Evolutionary conservation across 2,888 invertebrate species (phyloP).

Genomic region (Acleris sparsana): DNA sequence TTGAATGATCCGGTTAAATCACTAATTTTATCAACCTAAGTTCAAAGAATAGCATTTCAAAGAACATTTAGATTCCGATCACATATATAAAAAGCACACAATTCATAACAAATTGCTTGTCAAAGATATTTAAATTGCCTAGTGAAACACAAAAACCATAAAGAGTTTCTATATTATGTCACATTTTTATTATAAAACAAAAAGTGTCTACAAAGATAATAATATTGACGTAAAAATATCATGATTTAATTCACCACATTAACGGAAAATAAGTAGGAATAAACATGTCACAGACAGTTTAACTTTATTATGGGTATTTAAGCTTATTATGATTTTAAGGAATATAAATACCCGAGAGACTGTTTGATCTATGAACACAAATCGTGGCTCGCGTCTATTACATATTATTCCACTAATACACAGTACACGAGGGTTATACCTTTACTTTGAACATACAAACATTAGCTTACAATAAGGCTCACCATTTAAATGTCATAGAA

Average conservation of each 20-base stretch:
- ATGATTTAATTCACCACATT: slow-evolving; percentile 70
- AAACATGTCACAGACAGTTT: slow-evolving; percentile 57
- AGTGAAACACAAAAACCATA: slow-evolving; percentile 61
- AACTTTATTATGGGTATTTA: slow-evolving; percentile 66
- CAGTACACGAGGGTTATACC: slow-evolving; percentile 65
- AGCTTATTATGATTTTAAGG: slow-evolving; percentile 70
- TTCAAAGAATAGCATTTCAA: slow-evolving; percentile 13
- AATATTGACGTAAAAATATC: slow-evolving; percentile 60
- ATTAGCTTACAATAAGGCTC: slow-evolving; percentile 64
- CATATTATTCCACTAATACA: slow-evolving; percentile 68
- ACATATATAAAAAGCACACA: slow-evolving; percentile 59
- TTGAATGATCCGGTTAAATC: slow-evolving; percentile 10
- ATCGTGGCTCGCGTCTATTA: slow-evolving; percentile 74
- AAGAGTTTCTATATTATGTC: slow-evolving; percentile 69
- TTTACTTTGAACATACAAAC: slow-evolving; percentile 63
- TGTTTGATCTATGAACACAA: slow-evolving; percentile 80
- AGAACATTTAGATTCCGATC: slow-evolving; percentile 26
- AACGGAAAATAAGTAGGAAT: slow-evolving; percentile 57
- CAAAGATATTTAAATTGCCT: slow-evolving; percentile 57
- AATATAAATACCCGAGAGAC: slow-evolving; percentile 66
- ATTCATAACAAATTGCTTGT: slow-evolving; percentile 47
- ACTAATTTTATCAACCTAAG: slow-evolving; percentile 16
- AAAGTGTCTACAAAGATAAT: slow-evolving; percentile 66
- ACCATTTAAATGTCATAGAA: slow-evolving; percentile 60
- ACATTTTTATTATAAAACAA: slow-evolving; percentile 64